Conservation (phyloP, 2,113 vertebrate genomes). For the Garra rufa region DNA sequence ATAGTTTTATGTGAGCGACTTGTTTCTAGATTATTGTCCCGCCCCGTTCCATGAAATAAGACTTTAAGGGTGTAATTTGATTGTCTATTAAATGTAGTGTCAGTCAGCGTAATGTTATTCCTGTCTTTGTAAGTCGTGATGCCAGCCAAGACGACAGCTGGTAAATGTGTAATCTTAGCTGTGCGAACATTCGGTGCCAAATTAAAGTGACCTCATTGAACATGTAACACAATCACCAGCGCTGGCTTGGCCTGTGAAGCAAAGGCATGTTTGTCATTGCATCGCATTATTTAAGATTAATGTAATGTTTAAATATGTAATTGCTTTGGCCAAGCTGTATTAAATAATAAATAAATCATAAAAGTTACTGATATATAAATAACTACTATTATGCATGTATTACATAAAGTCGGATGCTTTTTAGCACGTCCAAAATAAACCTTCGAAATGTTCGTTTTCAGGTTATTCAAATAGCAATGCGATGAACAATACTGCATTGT, state of each 20-base stretch:
- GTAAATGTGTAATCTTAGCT: conserved; percentile 22
- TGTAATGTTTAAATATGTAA: neutral
- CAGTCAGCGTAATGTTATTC: neutral
- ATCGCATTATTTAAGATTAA: neutral
- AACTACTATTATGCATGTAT: neutral
- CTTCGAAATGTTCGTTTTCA: neutral
- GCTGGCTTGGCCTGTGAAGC: neutral
- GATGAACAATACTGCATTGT: neutral
- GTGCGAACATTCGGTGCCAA: neutral
- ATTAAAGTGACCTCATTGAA: conserved; percentile 31
- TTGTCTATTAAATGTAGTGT: neutral
- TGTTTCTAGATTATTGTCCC: neutral
- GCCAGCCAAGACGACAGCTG: conserved; percentile 23
- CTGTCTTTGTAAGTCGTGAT: neutral
- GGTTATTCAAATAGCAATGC: neutral
- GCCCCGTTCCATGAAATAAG: neutral
- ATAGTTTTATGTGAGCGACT: neutral
- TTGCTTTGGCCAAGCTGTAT: neutral
- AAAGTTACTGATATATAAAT: neutral
- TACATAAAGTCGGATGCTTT: neutral
- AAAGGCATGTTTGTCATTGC: neutral
- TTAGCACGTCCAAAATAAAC: too few species aligned
- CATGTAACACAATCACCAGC: neutral
- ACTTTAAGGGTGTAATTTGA: neutral
- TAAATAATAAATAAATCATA: neutral